Conservation (phyloP, 2,888 invertebrate genomes). For the Orthosia gracilis region DNA sequence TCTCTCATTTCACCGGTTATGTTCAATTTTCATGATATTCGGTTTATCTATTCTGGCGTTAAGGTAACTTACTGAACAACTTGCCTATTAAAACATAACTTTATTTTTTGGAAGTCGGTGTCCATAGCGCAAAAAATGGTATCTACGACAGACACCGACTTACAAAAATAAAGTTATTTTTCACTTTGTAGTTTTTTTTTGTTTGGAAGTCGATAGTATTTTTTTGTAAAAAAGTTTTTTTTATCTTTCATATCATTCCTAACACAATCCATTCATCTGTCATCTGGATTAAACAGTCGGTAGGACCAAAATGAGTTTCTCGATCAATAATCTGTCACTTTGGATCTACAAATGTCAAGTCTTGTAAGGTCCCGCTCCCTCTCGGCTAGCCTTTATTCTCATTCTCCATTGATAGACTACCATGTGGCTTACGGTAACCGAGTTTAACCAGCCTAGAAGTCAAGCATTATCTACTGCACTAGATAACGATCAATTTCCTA, state of each 20-base stretch:
- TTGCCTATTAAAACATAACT: too few relatives aligned
- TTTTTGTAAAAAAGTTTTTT: too few relatives aligned
- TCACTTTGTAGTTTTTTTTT: too few relatives aligned
- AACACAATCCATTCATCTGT: not conserved
- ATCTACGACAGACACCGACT: too few relatives aligned
- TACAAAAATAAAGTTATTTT: too few relatives aligned
- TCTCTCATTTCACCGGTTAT: too few relatives aligned
- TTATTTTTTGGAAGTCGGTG: too few relatives aligned
- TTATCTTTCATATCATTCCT: not conserved
- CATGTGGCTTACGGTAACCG: conserved; percentile 44
- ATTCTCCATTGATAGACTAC: conserved; percentile 48
- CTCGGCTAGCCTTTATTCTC: conserved; percentile 34
- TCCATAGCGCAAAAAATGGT: too few relatives aligned
- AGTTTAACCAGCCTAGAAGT: conserved; percentile 58
- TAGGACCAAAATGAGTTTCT: not conserved
- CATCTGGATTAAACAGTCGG: not conserved
- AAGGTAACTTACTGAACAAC: too few relatives aligned
- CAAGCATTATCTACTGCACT: conserved; percentile 61
- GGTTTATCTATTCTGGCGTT: too few relatives aligned
- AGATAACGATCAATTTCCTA: conserved; percentile 74
- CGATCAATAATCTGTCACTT: not conserved
- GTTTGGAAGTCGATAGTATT: too few relatives aligned
- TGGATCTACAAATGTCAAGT: conserved; percentile 8
- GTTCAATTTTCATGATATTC: too few relatives aligned
- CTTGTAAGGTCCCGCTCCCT: not conserved